These are phyloP conservation scores for Ciconia stormi DNA, from an alignment of 2,113 vertebrate genomes.

Conservation along the genomic window DNA sequence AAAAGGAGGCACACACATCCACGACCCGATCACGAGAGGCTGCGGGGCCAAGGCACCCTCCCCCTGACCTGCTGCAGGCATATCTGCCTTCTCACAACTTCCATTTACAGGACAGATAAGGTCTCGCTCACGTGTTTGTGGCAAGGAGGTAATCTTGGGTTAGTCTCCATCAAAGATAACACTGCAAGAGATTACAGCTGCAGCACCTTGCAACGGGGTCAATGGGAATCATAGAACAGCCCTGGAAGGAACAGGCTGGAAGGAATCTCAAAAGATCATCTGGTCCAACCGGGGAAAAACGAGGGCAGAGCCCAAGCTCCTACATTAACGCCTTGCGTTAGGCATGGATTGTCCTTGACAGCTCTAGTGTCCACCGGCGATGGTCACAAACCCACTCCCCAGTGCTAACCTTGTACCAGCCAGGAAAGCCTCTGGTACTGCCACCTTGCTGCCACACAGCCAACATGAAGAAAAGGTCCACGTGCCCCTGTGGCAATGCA, in stretches of 20 bases:
- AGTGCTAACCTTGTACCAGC: background rate
- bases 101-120: background rate
- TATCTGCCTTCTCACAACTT: background rate
- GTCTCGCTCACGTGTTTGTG: background rate
- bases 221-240: background rate
- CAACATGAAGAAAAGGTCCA: background rate
- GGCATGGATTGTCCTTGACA: accelerated
- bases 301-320: background rate
- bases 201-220: background rate
- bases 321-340: background rate
- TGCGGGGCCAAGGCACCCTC: background rate
- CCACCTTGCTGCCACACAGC: background rate
- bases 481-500: background rate
- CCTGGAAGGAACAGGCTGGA: background rate
- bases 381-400: background rate
- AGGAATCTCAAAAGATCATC: background rate
- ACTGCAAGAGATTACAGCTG: background rate
- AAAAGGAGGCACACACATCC: background rate
- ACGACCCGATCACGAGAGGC: accelerated
- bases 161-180: background rate
- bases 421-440: background rate
- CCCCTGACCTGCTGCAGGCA: background rate
- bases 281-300: background rate
- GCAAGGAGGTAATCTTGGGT: background rate
- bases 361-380: accelerated